These are phyloP conservation scores for Aphodius sticticus DNA, from an alignment of 2,888 invertebrate species.

Conservation along the genomic window DNA sequence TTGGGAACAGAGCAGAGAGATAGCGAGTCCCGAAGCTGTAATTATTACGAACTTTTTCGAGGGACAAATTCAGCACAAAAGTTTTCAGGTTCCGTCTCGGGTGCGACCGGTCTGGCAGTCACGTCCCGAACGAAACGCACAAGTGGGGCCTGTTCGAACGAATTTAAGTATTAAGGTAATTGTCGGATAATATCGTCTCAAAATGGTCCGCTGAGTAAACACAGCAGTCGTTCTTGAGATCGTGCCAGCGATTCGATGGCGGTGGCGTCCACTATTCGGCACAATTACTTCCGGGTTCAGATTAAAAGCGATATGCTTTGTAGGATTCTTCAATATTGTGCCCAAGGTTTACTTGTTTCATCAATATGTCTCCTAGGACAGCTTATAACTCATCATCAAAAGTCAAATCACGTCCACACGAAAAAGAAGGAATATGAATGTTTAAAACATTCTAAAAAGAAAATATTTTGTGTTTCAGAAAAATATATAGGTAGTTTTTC, in stretches of 20 bases:
- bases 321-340: background rate
- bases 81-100: constrained; percentile 17
- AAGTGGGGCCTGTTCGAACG: constrained; percentile 34
- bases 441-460: too few species aligned
- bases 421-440: too few species aligned
- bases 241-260: background rate
- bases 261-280: background rate
- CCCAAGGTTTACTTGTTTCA: background rate
- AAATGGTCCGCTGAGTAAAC: constrained; percentile 11
- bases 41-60: constrained; percentile 35
- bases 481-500: too few species aligned
- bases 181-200: constrained; percentile 28
- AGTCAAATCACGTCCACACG: too few species aligned
- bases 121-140: constrained; percentile 31
- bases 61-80: constrained; percentile 33
- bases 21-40: constrained; percentile 30
- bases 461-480: too few species aligned
- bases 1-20: constrained; percentile 1
- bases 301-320: background rate
- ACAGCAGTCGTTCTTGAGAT: background rate
- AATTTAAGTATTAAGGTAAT: constrained; percentile 31
- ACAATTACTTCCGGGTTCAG: background rate
- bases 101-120: constrained; percentile 30
- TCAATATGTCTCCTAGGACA: too few species aligned
- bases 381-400: too few species aligned